These are phyloP conservation scores for Monodelphis domestica DNA, from an alignment of 2,797 vertebrate genomes.

Conservation along the genomic window DNA sequence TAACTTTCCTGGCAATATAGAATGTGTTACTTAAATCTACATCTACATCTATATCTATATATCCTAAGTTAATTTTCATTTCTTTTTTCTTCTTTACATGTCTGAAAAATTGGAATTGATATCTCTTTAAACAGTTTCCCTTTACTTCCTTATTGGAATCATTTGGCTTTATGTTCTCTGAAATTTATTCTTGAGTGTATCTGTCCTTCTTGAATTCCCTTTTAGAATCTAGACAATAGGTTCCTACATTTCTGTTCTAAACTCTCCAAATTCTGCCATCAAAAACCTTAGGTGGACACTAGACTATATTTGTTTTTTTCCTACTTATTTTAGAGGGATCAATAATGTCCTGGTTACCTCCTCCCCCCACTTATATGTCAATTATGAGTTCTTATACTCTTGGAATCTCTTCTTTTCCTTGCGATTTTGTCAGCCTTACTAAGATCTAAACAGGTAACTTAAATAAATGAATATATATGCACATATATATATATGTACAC, in stretches of 20 bases:
- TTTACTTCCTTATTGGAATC: neutral
- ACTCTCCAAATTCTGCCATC: neutral
- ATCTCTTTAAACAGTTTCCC: slow-evolving; percentile 24
- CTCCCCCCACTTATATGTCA: neutral
- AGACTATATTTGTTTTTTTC: neutral
- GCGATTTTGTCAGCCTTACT: neutral
- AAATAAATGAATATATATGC: neutral
- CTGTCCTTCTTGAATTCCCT: neutral
- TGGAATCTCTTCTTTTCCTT: neutral
- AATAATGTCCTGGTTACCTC: neutral
- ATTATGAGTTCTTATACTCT: neutral
- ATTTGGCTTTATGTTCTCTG: neutral
- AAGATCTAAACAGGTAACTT: neutral
- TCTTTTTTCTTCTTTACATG: neutral
- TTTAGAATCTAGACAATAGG: neutral
- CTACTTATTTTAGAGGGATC: neutral
- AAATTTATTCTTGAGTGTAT: neutral
- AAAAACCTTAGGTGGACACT: neutral
- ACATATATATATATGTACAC: neutral
- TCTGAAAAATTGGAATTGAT: neutral
- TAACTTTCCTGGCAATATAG: neutral
- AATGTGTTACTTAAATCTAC: neutral
- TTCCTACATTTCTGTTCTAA: neutral
- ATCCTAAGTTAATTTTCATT: neutral
- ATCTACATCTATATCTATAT: no score